A percentile compares a stretch with the other conserved stretches of the same genome.
Evolutionary conservation across 2,113 vertebrate genomes (phyloP).

Genomic region (Carollia perspicillata): DNA sequence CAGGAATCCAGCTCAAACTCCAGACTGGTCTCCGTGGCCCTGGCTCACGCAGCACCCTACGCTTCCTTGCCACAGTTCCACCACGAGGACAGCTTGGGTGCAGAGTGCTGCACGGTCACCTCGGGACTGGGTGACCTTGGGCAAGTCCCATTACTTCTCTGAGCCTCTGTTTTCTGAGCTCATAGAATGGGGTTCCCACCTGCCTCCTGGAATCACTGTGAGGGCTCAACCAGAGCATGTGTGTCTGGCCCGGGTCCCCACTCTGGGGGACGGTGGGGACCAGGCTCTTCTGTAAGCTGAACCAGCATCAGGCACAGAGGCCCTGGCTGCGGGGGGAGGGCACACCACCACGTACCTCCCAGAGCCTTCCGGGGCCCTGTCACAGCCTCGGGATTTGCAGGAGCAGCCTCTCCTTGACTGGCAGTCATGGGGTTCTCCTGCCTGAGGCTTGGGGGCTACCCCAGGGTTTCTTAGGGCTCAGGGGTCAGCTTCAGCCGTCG

Average conservation of each 20-base stretch:
- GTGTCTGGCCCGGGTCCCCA: not conserved
- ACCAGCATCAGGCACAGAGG: not conserved
- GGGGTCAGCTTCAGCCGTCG: not conserved
- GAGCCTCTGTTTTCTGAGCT: not conserved
- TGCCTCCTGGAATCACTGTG: not conserved
- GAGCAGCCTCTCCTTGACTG: not conserved
- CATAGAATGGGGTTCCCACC: too few species aligned
- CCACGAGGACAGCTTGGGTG: not conserved
- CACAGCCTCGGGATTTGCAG: not conserved
- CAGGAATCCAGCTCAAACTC: not conserved
- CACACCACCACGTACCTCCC: not conserved
- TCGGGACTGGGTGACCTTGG: not conserved
- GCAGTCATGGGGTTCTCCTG: not conserved
- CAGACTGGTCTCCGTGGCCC: fast-evolving
- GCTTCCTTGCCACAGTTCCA: fast-evolving
- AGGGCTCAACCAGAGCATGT: not conserved
- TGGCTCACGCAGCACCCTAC: not conserved
- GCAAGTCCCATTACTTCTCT: not conserved
- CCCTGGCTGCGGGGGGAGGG: too few species aligned
- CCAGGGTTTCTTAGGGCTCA: not conserved
- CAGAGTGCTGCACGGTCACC: fast-evolving
- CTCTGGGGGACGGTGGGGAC: too few species aligned
- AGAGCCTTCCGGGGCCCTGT: not conserved
- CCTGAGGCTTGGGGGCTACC: not conserved
- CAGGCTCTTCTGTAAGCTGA: not conserved